Evolutionary conservation across 2,113 vertebrate genomes (phyloP).

Genomic region (Capricornis sumatraensis): DNA sequence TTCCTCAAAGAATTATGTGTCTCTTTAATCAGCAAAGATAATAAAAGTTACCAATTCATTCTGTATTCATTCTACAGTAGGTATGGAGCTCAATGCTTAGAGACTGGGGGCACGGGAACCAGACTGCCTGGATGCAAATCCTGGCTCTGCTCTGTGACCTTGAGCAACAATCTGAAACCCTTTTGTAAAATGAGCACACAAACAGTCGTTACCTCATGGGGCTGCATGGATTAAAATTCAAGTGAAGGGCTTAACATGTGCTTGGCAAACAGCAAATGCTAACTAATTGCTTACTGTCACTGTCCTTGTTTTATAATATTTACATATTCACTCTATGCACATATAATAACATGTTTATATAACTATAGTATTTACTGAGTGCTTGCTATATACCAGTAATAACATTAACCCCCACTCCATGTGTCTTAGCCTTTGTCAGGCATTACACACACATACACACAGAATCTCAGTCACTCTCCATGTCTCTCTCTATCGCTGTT

Average conservation of each 20-base stretch:
- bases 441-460: neutral
- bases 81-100: neutral
- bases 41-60: neutral
- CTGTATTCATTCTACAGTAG: neutral
- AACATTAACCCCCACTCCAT: neutral
- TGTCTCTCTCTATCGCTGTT: neutral
- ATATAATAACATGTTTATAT: neutral
- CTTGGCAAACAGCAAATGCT: neutral
- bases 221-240: neutral
- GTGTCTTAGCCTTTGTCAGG: neutral
- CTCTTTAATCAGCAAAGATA: neutral
- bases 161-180: neutral
- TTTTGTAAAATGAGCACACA: neutral
- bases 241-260: neutral
- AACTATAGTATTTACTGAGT: neutral
- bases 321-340: neutral
- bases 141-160: neutral
- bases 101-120: neutral
- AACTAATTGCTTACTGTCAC: neutral
- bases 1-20: neutral
- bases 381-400: neutral
- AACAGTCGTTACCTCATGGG: neutral
- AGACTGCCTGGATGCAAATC: neutral
- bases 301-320: neutral
- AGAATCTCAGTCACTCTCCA: neutral